phyloP scores from a whole-genome alignment of 2,888 invertebrate species.

The Brachypterus glaber region DNA sequence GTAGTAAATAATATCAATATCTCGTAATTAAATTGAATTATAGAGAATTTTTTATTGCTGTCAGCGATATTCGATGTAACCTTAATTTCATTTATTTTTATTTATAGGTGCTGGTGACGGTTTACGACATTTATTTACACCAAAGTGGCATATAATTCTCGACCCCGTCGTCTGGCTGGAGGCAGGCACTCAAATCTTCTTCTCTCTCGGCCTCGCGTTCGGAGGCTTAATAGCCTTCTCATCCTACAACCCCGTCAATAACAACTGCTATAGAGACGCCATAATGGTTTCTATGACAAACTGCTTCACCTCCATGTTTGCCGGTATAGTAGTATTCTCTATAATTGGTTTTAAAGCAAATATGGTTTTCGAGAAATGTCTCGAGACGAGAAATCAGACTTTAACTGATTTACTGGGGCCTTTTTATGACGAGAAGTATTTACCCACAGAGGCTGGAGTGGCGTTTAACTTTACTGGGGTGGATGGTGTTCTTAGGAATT shows the following conservation, averaged over 20 bases:
- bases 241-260: conserved; percentile 93
- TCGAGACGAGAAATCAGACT: conserved; percentile 53
- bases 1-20: too few relatives aligned
- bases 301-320: conserved; percentile 93
- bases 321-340: conserved; percentile 91
- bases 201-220: conserved; percentile 89
- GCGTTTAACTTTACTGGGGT: conserved; percentile 44
- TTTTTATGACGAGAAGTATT: conserved; percentile 38
- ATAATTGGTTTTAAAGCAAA: conserved; percentile 90
- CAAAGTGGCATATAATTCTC: conserved; percentile 81
- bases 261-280: conserved; percentile 91
- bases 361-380: conserved; percentile 69
- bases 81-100: background rate
- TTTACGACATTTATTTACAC: conserved; percentile 79
- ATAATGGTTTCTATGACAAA: conserved; percentile 87
- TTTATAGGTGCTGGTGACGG: conserved; percentile 58
- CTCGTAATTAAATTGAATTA: too few relatives aligned
- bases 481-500: conserved; percentile 45
- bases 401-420: conserved; percentile 49
- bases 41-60: too few relatives aligned
- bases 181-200: conserved; percentile 96
- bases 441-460: conserved; percentile 36
- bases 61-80: too few relatives aligned
- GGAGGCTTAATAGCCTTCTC: conserved; percentile 94
- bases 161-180: conserved; percentile 97